A percentile compares a stretch with the other conserved stretches of the same genome.
These are phyloP conservation scores for Augochlorella aurata DNA, from an alignment of 2,888 invertebrate genomes.

Conservation along the genomic window DNA sequence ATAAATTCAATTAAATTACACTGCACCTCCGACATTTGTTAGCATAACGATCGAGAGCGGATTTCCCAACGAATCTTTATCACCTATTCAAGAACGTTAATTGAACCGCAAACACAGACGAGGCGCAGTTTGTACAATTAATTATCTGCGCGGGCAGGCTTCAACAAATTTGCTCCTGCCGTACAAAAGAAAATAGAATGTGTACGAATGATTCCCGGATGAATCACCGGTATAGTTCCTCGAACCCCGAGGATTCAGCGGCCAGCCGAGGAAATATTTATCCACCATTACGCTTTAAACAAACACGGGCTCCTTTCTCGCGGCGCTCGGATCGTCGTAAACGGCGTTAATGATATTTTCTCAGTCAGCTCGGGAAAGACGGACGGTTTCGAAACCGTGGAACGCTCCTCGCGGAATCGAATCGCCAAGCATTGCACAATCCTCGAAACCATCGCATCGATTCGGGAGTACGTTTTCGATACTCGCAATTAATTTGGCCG, in stretches of 20 bases:
- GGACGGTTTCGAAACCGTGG: constrained; percentile 14
- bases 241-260: constrained; percentile 17
- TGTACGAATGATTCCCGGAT: constrained; percentile 3
- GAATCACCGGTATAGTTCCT: constrained; percentile 33
- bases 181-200: not conserved
- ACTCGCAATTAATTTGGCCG: not conserved
- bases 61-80: not conserved
- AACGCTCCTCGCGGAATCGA: constrained; percentile 3
- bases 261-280: constrained; percentile 27
- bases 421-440: not conserved
- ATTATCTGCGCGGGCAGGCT: not conserved
- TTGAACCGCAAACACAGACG: not conserved
- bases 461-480: not conserved
- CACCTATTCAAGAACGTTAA: not conserved
- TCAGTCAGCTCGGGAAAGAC: constrained; percentile 10
- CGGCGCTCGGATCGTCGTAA: constrained; percentile 37
- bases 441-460: not conserved
- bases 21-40: not conserved
- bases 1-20: no score
- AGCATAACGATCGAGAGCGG: not conserved
- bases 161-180: not conserved
- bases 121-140: not conserved
- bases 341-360: constrained; percentile 45
- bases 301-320: constrained; percentile 25
- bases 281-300: constrained; percentile 29